Base-by-base conservation (phyloP, 2,797 vertebrate species). In the Heterohyrax brucei region DNA sequence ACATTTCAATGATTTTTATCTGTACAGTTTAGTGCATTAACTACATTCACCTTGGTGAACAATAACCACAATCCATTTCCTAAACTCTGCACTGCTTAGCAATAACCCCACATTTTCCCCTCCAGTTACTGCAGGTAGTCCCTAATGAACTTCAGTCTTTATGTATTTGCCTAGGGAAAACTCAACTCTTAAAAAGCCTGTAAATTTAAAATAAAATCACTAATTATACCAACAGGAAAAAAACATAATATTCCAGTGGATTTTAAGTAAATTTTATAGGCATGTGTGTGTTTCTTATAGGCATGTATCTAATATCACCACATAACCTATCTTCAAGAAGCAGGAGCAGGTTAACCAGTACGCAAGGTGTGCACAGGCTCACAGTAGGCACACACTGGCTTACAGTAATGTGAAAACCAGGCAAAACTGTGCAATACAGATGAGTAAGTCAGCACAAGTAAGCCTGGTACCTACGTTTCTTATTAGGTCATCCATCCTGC, bases 201-300 rank as follows among this genome's bases (percentile, higher is more conserved):
- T 73, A 82, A 89, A 89, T 78, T 95, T 78, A 91, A 93, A 82
- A 88, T n/a, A 44, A 72, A 94, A 48, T 76, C 21, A 94, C 80
- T 87, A 77, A 68, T 62, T 78, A 73, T 7, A 46, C 33, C 59
- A 75, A 24, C 13, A 16, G 53, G 13, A 56, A 9, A n/a, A 75
- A 66, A 61, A 90, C 56, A 75, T 19, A 73, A 48, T 10, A 16
- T 2, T 82, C n/a, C 22, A 89, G 2, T 84, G 86, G n/a, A 85
- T 95, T 94, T 81, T 78, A 87, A 87, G 78, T 85, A 16, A 92
- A 75, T 16, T 77, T 78, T 75, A 5, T 46, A 93, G 56, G 53
- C 16, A 92, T 53, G 8, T 72, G 18, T 66, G 89, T 85, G 50
- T 82, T 61, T 87, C 53, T 85, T 96, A 91, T 30, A 48, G 70